These are phyloP conservation scores for Ornithoptera alexandrae DNA, from an alignment of 2,888 invertebrate genomes.

Conservation along the genomic window DNA sequence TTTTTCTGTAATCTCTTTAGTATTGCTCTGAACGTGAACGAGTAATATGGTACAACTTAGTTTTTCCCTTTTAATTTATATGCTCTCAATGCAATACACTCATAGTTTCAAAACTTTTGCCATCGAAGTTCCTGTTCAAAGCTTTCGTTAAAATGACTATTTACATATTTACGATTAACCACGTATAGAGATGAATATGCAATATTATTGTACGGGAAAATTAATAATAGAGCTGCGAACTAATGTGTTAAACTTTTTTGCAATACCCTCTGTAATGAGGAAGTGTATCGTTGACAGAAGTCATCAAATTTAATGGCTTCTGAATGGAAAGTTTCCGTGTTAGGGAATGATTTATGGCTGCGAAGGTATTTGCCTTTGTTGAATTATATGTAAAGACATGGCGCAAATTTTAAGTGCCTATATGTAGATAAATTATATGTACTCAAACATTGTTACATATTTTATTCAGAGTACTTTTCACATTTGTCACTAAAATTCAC, in stretches of 20 bases:
- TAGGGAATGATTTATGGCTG: constrained; percentile 52
- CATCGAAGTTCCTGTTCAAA: constrained; percentile 14
- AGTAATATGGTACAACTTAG: constrained; percentile 3
- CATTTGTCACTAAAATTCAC: background rate
- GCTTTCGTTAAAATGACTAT: constrained; percentile 22
- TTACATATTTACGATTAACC: constrained; percentile 4
- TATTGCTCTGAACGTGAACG: constrained; percentile 9
- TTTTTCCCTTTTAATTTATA: constrained; percentile 21
- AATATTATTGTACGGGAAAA: constrained; percentile 6
- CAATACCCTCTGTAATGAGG: constrained; percentile 32
- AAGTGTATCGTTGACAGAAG: constrained; percentile 51
- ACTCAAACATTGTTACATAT: background rate
- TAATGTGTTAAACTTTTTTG: constrained; percentile 22
- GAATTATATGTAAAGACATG: background rate
- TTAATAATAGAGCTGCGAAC: constrained; percentile 9
- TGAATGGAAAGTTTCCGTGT: constrained; percentile 54
- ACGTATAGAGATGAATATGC: constrained; percentile 14
- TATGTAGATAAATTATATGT: background rate
- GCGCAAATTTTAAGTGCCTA: background rate
- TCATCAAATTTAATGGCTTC: constrained; percentile 56
- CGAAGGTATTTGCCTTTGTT: constrained; percentile 39
- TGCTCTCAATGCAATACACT: constrained; percentile 18
- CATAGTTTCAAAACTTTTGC: constrained; percentile 23
- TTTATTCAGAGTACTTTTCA: too few relatives aligned
- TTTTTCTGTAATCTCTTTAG: constrained; percentile 1